phyloP scores from a whole-genome alignment of 1,140 invertebrate species.

The Penaeus vannamei region DNA sequence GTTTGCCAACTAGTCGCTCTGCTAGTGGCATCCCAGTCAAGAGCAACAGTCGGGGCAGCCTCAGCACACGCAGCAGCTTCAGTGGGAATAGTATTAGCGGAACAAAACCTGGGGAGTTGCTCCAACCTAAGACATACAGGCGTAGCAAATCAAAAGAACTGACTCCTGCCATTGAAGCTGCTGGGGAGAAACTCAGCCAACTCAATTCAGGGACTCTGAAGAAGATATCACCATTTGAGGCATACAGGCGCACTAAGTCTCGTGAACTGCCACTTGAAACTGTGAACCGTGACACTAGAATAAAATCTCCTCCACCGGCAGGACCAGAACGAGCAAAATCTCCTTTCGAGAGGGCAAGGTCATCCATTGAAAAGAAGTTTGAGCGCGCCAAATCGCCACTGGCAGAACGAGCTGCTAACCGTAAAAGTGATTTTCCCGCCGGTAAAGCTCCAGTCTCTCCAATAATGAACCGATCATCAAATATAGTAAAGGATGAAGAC shows the following conservation, averaged over 20 bases:
- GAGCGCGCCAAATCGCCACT: constrained; percentile 55
- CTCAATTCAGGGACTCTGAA: constrained; percentile 64
- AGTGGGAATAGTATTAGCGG: constrained; percentile 13
- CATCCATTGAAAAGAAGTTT: constrained; percentile 13
- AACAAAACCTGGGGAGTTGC: constrained; percentile 12
- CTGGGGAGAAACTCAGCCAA: constrained; percentile 64
- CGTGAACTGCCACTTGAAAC: constrained; percentile 53
- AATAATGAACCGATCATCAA: neutral
- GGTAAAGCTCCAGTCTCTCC: neutral
- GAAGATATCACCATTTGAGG: constrained; percentile 67
- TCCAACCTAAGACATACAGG: constrained; percentile 45
- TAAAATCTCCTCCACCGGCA: constrained; percentile 45
- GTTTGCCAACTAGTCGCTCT: constrained; percentile 39
- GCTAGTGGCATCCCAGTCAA: constrained; percentile 46
- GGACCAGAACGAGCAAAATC: constrained; percentile 6
- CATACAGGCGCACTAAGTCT: constrained; percentile 64
- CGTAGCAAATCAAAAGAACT: constrained; percentile 65
- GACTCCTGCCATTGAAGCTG: constrained; percentile 65
- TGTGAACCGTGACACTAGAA: constrained; percentile 22
- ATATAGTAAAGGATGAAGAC: neutral
- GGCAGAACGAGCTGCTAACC: neutral
- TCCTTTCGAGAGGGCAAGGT: constrained; percentile 30
- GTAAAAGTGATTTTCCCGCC: neutral
- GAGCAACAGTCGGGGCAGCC: constrained; percentile 43
- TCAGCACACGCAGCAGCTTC: constrained; percentile 50